These are phyloP conservation scores for Carpatolechia fugitivella DNA, from an alignment of 2,888 invertebrate genomes.

Conservation along the genomic window DNA sequence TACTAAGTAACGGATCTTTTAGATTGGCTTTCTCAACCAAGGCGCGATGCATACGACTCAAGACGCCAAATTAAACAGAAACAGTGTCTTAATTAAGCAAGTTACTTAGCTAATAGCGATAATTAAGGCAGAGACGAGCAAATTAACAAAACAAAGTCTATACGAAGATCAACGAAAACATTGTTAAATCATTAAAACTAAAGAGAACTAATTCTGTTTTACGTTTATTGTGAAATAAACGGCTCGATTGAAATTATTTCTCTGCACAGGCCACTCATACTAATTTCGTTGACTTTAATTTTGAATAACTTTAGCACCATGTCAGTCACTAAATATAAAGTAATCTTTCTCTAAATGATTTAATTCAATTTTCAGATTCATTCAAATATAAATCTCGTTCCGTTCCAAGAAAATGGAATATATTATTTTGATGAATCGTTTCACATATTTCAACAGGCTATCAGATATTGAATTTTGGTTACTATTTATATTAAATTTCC, in stretches of 20 bases:
- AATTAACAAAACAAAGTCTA: slow-evolving; percentile 1
- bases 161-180: too few species aligned
- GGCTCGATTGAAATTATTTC: neutral
- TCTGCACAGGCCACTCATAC: neutral
- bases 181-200: too few species aligned
- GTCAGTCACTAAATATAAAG: too few species aligned
- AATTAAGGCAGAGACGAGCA: neutral
- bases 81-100: neutral
- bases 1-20: too few species aligned
- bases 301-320: too few species aligned
- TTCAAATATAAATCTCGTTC: slow-evolving; percentile 1
- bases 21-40: too few species aligned
- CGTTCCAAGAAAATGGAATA: neutral
- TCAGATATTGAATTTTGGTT: neutral
- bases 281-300: neutral
- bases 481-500: neutral
- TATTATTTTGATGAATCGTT: neutral
- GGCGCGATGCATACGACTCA: too few species aligned
- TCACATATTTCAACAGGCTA: neutral
- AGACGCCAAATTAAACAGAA: neutral
- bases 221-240: too few species aligned
- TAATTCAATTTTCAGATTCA: slow-evolving; percentile 8
- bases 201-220: too few species aligned
- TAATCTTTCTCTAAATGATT: neutral
- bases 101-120: slow-evolving; percentile 1